These are phyloP conservation scores for Podarcis cretensis DNA, from an alignment of 2,113 vertebrate species.

Conservation along the genomic window DNA sequence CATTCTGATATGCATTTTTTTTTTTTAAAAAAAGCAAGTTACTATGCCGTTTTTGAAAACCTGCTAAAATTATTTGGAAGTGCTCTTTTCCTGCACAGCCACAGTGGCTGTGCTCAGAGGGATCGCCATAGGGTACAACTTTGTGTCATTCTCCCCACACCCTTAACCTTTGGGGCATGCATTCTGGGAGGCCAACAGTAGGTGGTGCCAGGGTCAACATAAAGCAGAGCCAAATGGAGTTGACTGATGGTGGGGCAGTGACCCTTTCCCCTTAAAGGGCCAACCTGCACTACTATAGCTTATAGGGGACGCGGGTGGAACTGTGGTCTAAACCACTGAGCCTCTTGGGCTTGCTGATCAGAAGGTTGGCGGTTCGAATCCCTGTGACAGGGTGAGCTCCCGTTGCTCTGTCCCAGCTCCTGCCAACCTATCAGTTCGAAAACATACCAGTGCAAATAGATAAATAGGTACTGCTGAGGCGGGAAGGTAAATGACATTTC, in stretches of 20 bases:
- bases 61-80: slow-evolving; percentile 27
- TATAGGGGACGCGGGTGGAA: neutral
- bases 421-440: too few species aligned
- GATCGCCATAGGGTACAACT: neutral
- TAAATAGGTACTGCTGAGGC: too few species aligned
- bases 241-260: neutral
- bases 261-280: too few species aligned
- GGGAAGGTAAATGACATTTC: too few species aligned
- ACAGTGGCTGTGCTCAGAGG: neutral
- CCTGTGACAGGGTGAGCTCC: too few species aligned
- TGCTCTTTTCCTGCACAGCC: rapidly evolving
- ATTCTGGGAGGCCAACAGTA: neutral
- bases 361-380: too few species aligned
- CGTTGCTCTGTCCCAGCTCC: too few species aligned
- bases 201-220: too few species aligned
- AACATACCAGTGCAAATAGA: too few species aligned
- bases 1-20: slow-evolving; percentile 32
- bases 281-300: too few species aligned
- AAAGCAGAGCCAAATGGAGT: neutral
- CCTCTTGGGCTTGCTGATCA: too few species aligned
- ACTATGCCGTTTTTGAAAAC: neutral
- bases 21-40: slow-evolving; percentile 23
- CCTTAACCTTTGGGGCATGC: neutral
- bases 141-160: rapidly evolving
- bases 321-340: neutral